A percentile compares a stretch with the other conserved stretches of the same genome.
These are phyloP conservation scores for Melanotaenia duboulayi DNA, from an alignment of 2,113 vertebrate genomes.

Conservation along the genomic window DNA sequence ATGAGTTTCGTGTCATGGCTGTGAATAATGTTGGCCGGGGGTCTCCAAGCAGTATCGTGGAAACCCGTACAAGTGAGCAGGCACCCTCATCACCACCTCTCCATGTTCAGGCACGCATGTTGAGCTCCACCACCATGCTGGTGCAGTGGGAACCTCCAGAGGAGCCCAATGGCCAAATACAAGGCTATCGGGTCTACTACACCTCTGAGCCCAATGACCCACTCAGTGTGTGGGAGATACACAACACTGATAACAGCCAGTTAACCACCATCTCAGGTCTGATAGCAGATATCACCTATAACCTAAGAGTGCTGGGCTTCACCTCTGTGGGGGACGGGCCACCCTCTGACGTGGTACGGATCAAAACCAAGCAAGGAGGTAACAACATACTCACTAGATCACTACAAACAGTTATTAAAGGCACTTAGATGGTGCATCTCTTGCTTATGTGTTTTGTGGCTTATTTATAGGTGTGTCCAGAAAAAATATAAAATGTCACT, in stretches of 20 bases:
- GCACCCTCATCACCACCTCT: constrained; percentile 94
- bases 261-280: constrained; percentile 92
- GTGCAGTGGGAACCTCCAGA: constrained; percentile 96
- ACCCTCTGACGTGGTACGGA: constrained; percentile 90
- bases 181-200: constrained; percentile 93
- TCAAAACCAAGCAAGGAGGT: constrained; percentile 97
- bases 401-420: not conserved
- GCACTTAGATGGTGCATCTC: too few species aligned
- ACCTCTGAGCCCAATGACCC: constrained; percentile 84
- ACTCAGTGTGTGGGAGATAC: constrained; percentile 91
- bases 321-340: constrained; percentile 95
- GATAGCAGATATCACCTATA: constrained; percentile 91
- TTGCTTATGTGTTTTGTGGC: too few species aligned
- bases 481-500: too few species aligned
- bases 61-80: constrained; percentile 93
- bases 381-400: constrained; percentile 52
- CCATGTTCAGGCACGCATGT: constrained; percentile 91
- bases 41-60: constrained; percentile 86
- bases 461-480: too few species aligned
- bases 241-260: constrained; percentile 90
- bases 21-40: constrained; percentile 97
- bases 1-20: constrained; percentile 91
- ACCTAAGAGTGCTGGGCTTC: constrained; percentile 91
- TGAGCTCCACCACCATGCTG: constrained; percentile 94
- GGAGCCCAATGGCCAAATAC: constrained; percentile 93